Conservation (phyloP, 2,113 vertebrate genomes). For the Empidonax alnorum region DNA sequence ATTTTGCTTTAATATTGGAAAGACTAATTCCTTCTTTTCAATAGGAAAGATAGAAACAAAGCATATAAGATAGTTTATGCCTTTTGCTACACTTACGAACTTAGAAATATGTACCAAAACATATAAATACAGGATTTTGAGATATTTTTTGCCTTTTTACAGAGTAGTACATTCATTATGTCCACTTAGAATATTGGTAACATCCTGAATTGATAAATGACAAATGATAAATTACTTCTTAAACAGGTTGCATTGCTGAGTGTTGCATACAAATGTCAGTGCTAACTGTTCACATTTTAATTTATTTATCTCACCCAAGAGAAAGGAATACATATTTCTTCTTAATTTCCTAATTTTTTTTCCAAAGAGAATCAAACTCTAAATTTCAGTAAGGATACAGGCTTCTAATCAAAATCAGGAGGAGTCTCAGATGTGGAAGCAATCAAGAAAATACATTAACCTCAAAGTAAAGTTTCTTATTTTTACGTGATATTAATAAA, state of each 20-base stretch:
- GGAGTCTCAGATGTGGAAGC: background rate
- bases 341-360: background rate
- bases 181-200: background rate
- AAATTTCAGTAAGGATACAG: background rate
- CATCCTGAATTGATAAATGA: background rate
- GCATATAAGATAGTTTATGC: background rate
- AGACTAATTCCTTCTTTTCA: background rate
- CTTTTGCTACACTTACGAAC: background rate
- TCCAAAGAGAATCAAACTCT: background rate
- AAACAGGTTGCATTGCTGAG: background rate
- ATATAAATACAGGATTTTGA: background rate
- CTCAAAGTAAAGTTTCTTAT: background rate
- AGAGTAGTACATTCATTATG: background rate
- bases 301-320: background rate
- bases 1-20: background rate
- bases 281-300: background rate
- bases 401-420: background rate
- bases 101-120: background rate
- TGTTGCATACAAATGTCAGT: background rate
- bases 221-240: background rate
- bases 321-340: background rate
- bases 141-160: background rate
- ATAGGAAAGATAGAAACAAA: background rate
- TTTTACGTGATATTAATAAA: background rate
- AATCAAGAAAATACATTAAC: background rate